These are phyloP conservation scores for Microcebus lehilahytsara DNA, from an alignment of 2,113 vertebrate genomes.

Conservation along the genomic window DNA sequence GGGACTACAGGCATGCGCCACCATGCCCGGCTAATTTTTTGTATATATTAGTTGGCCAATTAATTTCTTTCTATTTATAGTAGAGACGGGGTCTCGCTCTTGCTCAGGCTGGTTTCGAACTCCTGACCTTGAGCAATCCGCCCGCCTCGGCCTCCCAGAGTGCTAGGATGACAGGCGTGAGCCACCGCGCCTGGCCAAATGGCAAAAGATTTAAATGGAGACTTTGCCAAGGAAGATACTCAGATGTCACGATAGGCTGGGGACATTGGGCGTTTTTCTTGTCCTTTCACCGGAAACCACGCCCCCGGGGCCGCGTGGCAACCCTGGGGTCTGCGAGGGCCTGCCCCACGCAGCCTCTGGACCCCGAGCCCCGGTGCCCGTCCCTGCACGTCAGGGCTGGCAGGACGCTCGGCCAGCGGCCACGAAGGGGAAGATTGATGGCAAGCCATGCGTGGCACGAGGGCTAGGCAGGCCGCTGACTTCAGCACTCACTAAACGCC, in stretches of 20 bases:
- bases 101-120: too few relatives aligned
- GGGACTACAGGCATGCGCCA: too few relatives aligned
- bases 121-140: too few relatives aligned
- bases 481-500: neutral
- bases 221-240: neutral
- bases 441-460: neutral
- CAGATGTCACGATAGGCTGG: rapidly evolving
- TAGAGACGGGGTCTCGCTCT: too few relatives aligned
- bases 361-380: neutral
- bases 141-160: too few relatives aligned
- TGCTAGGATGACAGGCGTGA: too few relatives aligned
- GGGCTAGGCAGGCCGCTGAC: neutral
- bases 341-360: rapidly evolving
- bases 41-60: too few relatives aligned
- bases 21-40: too few relatives aligned
- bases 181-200: too few relatives aligned
- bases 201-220: too few relatives aligned
- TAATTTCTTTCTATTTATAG: too few relatives aligned
- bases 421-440: neutral
- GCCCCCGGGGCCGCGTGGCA: rapidly evolving
- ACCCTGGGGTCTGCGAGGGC: rapidly evolving
- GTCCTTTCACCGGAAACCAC: too few relatives aligned
- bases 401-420: neutral
- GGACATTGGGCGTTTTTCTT: rapidly evolving
- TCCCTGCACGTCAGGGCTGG: rapidly evolving